Evolutionary conservation across 2,797 vertebrate species (phyloP), one percentile per base, ranked within the genome.

Genomic region (Cottoperca gobio): DNA sequence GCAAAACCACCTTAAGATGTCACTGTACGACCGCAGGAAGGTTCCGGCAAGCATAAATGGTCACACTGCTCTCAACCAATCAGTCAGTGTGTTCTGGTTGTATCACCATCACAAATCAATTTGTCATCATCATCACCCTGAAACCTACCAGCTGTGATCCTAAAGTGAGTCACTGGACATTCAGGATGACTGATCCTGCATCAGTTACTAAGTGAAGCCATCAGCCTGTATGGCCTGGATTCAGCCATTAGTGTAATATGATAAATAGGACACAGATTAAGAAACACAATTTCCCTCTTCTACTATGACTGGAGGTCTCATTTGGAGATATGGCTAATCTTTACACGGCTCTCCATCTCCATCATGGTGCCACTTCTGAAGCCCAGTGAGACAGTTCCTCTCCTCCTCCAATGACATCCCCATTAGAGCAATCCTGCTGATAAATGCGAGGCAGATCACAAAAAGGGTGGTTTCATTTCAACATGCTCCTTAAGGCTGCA

Each of bases 371-470:
- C 88, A 90, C 81, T 83, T 86, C 79, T 93, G 86, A 93, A 81
- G 81, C 73, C 82, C 83, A 46, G 84, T 62, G 76, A 88, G 81
- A 89, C 43, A 19, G 68, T 82, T 78, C 71, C 57, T 76, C 85
- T 88, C 79, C 85, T 89, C 78, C 88, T 81, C 86, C 61, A 84
- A 81, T 89, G 91, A 93, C 91, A 93, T 91, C 82, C 89, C 92
- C 90, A 94, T 94, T 94, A 95, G 86, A 88, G 89, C 87, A 90
- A 90, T 91, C 81, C 78, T 60, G 80, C 87, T 94, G 92, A 95
- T 94, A 91, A 95, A 95, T 93, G 91, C 87, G 88, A 91, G 83
- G 88, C 87, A 91, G 89, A 94, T 93, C 93, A 94, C 89, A 85
- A 81, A 92, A 85, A 87, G 82, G 79, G 82, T 79, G 75, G 86